Conservation (phyloP, 2,113 vertebrate genomes). For the Anarhynchus alexandrinus region DNA sequence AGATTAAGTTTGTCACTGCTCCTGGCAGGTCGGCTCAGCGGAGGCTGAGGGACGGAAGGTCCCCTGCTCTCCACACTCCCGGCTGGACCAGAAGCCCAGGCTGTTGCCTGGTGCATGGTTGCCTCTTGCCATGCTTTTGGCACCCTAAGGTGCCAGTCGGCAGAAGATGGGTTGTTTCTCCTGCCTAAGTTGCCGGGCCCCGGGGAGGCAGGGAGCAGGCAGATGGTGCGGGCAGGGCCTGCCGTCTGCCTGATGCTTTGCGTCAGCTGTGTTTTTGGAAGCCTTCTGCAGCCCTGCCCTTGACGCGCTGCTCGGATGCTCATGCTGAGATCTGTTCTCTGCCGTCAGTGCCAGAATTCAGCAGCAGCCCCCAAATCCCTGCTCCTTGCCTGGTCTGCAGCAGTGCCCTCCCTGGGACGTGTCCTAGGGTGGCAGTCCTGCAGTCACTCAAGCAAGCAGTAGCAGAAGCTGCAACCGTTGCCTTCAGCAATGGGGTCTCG, state of each 20-base stretch:
- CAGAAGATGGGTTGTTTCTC: background rate
- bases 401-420: background rate
- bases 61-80: background rate
- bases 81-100: background rate
- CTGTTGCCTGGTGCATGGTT: rapidly evolving
- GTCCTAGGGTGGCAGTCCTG: background rate
- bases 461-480: background rate
- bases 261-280: background rate
- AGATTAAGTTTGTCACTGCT: background rate
- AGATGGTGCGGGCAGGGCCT: background rate
- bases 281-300: background rate
- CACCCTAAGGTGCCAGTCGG: background rate
- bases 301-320: background rate
- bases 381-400: background rate
- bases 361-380: background rate
- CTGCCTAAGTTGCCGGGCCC: background rate
- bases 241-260: background rate
- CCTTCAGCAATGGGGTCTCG: background rate
- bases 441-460: background rate
- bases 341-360: background rate
- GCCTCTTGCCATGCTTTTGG: background rate
- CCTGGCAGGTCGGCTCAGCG: background rate
- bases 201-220: background rate
- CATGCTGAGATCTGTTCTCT: background rate
- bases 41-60: background rate